Evolutionary conservation across 2,797 vertebrate species (phyloP).

Genomic region (Spheniscus humboldti): DNA sequence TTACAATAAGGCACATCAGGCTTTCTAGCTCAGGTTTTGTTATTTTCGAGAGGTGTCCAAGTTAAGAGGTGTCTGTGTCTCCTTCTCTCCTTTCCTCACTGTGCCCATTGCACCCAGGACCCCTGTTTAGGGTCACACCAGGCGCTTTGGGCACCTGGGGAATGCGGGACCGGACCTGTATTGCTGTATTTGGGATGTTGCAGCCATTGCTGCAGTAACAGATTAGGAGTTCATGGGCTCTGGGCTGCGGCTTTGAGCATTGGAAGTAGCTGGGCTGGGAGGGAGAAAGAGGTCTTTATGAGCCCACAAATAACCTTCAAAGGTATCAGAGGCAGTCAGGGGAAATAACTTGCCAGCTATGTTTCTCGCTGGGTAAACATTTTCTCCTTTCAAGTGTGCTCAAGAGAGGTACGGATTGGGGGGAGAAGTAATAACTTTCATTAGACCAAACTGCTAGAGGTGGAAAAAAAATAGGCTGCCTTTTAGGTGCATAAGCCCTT

Average conservation of each 20-base stretch:
- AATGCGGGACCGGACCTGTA: background rate
- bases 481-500: background rate
- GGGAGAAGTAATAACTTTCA: constrained; percentile 45
- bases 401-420: background rate
- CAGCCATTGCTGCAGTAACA: background rate
- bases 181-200: background rate
- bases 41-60: background rate
- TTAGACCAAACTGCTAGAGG: constrained; percentile 33
- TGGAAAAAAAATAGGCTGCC: constrained; percentile 18
- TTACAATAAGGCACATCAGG: background rate
- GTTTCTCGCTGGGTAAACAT: constrained; percentile 37
- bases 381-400: constrained; percentile 39
- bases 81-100: background rate
- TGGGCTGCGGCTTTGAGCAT: background rate
- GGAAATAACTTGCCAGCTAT: constrained; percentile 52
- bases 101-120: accelerated
- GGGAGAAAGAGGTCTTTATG: constrained; percentile 34
- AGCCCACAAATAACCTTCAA: constrained; percentile 11
- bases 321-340: background rate
- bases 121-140: background rate
- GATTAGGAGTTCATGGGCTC: background rate
- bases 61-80: background rate
- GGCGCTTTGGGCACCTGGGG: background rate
- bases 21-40: background rate
- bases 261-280: background rate